Evolutionary conservation across 2,888 invertebrate species (phyloP).

Genomic region (Drosophila subquinaria): DNA sequence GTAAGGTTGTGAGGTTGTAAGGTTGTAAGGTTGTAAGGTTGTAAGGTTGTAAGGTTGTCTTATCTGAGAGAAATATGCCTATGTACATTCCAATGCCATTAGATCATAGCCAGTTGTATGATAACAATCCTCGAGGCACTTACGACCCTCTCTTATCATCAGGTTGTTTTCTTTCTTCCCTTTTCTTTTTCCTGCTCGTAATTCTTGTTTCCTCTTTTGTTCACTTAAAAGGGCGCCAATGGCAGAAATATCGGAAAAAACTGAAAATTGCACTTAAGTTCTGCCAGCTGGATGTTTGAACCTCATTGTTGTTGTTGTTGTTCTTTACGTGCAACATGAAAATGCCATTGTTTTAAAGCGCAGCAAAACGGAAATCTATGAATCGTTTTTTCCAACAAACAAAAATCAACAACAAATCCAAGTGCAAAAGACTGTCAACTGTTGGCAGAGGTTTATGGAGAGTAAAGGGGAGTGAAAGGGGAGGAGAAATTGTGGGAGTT

Average conservation of each 20-base stretch:
- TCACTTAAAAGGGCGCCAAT: constrained; percentile 68
- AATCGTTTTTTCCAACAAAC: constrained; percentile 55
- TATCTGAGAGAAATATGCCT: constrained; percentile 34
- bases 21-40: constrained; percentile 2
- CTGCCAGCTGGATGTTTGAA: constrained; percentile 36
- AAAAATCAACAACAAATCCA: constrained; percentile 37
- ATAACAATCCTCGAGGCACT: constrained; percentile 39
- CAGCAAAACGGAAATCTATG: constrained; percentile 76
- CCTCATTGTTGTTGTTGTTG: constrained; percentile 23
- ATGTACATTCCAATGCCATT: constrained; percentile 44
- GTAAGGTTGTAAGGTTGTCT: background rate
- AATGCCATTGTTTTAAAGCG: constrained; percentile 74
- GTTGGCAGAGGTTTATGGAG: background rate
- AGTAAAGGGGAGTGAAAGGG: background rate
- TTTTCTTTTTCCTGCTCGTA: constrained; percentile 22
- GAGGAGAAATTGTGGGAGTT: constrained; percentile 5
- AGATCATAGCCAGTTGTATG: constrained; percentile 39
- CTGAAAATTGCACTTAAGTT: constrained; percentile 73
- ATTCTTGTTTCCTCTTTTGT: constrained; percentile 40
- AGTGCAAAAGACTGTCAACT: constrained; percentile 77
- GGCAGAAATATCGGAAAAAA: constrained; percentile 63
- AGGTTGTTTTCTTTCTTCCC: constrained; percentile 5
- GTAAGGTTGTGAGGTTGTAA: background rate
- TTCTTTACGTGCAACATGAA: constrained; percentile 76
- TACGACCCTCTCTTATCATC: constrained; percentile 18